These are phyloP conservation scores for Panopea generosa DNA, from an alignment of 2,888 invertebrate genomes.

Conservation along the genomic window DNA sequence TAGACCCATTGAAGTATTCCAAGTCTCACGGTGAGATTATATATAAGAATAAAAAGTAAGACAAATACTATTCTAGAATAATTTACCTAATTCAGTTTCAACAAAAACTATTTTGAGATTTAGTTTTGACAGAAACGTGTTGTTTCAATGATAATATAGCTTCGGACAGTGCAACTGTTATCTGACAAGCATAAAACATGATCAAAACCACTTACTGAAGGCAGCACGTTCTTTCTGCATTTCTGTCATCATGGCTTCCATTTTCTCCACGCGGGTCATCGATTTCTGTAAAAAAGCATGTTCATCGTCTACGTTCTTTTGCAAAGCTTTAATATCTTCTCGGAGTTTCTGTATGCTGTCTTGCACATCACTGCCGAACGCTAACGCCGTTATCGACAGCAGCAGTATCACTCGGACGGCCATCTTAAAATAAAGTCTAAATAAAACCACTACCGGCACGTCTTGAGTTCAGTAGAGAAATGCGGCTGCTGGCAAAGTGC, in stretches of 20 bases:
- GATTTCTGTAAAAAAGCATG: constrained; percentile 35
- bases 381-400: constrained; percentile 20
- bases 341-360: constrained; percentile 31
- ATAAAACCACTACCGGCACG: not conserved
- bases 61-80: too few species aligned
- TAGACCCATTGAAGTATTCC: too few species aligned
- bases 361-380: constrained; percentile 32
- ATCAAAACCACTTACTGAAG: too few species aligned
- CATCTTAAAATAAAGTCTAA: constrained; percentile 23
- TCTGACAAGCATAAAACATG: too few species aligned
- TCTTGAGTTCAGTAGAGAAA: constrained; percentile 7
- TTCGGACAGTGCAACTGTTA: too few species aligned
- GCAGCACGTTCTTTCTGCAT: too few species aligned
- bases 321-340: constrained; percentile 38
- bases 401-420: constrained; percentile 29
- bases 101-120: too few species aligned
- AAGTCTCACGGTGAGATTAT: too few species aligned
- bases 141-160: too few species aligned
- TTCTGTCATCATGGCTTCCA: constrained; percentile 14
- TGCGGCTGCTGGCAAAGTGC: constrained; percentile 4
- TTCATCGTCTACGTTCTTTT: constrained; percentile 38
- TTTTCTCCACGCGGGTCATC: constrained; percentile 16
- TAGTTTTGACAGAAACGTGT: too few species aligned
- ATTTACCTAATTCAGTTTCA: too few species aligned
- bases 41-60: too few species aligned